phyloP scores from a whole-genome alignment of 2,113 vertebrate genomes.

The Rhinopomastus cyanomelas region DNA sequence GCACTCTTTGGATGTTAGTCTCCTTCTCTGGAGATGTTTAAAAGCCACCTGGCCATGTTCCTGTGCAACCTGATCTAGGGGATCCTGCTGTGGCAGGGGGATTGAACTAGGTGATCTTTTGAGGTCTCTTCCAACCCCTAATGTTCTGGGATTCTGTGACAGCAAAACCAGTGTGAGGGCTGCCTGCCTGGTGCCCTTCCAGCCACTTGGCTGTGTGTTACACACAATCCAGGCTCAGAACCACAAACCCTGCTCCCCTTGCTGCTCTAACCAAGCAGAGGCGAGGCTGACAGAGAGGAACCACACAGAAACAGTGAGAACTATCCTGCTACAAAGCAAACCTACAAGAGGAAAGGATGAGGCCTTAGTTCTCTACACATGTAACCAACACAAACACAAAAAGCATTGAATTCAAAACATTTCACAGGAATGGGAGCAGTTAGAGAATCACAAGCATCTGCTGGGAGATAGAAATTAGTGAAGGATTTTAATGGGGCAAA shows the following conservation, averaged over 20 bases:
- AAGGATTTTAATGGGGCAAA: not conserved
- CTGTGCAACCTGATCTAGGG: too few species aligned
- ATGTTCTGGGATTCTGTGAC: too few species aligned
- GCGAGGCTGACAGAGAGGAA: not conserved
- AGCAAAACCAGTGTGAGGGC: not conserved
- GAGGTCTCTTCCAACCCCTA: too few species aligned
- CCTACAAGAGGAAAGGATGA: not conserved
- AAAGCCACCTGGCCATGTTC: too few species aligned
- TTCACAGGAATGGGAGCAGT: not conserved
- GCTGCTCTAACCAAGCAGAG: not conserved
- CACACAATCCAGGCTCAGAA: not conserved
- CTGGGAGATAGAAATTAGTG: not conserved
- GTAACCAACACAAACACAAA: not conserved
- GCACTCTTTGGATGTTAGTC: not conserved
- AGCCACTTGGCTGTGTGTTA: too few species aligned
- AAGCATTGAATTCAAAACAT: not conserved
- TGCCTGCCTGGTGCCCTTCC: not conserved
- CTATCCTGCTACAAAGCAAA: not conserved
- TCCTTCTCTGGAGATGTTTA: too few species aligned
- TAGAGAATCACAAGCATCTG: not conserved
- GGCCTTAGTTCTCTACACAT: not conserved
- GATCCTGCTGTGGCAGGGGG: too few species aligned
- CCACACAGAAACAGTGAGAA: not conserved
- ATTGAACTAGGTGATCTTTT: too few species aligned
- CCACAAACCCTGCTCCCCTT: not conserved